Evolutionary conservation across 2,888 invertebrate species (phyloP).

Genomic region (Bruchidius siliquastri): DNA sequence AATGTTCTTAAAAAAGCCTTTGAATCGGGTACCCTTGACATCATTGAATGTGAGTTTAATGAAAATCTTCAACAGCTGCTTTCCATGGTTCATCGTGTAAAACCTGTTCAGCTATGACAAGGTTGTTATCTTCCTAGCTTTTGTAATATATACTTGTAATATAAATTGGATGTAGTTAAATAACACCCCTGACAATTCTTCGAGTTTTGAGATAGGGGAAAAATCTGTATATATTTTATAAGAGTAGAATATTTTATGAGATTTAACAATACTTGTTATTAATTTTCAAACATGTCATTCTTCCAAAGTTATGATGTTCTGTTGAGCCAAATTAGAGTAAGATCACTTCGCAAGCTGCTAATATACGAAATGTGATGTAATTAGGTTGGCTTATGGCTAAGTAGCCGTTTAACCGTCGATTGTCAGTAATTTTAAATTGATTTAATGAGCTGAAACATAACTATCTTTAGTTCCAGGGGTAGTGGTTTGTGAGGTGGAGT

Average conservation of each 20-base stretch:
- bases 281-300: neutral
- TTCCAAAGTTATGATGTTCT: neutral
- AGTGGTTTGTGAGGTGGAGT: no score
- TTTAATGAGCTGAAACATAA: no score
- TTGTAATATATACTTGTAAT: neutral
- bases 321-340: neutral
- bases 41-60: no score
- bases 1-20: neutral
- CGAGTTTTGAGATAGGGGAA: neutral
- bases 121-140: neutral
- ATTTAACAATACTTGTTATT: slow-evolving; percentile 19
- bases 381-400: no score
- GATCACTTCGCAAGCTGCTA: neutral
- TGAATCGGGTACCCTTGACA: neutral
- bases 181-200: neutral
- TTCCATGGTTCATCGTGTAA: neutral
- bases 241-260: slow-evolving; percentile 13
- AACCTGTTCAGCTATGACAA: neutral
- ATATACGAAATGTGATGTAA: neutral
- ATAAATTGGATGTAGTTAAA: neutral
- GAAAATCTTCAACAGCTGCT: neutral
- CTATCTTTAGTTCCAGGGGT: no score
- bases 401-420: no score
- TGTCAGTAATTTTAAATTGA: no score
- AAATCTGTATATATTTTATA: slow-evolving; percentile 13